These are phyloP conservation scores for Ctenomys sociabilis DNA, from an alignment of 2,113 vertebrate genomes.

Conservation along the genomic window DNA sequence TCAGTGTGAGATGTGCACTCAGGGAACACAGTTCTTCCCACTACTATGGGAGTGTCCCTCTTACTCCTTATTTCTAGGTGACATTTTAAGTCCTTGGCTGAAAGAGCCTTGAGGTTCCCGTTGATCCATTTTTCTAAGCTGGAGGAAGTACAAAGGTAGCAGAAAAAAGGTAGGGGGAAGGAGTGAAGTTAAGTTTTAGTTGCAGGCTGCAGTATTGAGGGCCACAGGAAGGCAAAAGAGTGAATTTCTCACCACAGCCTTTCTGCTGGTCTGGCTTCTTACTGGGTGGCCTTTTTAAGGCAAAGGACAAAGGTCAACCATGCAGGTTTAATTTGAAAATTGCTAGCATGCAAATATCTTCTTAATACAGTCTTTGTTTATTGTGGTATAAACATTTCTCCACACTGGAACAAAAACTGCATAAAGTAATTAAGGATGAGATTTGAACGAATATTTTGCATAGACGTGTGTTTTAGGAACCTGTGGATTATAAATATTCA, in stretches of 20 bases:
- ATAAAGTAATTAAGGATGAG: constrained; percentile 31
- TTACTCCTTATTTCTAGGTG: neutral
- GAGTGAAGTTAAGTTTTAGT: neutral
- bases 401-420: constrained; percentile 40
- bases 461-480: constrained; percentile 25
- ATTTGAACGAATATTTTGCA: constrained; percentile 50
- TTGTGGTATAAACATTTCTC: constrained; percentile 40
- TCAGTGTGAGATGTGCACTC: neutral
- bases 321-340: constrained; percentile 71
- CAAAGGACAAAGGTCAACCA: constrained; percentile 44
- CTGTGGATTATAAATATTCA: neutral
- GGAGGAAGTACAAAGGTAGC: neutral
- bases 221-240: neutral
- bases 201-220: neutral
- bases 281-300: constrained; percentile 62
- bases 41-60: neutral
- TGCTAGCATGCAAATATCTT: constrained; percentile 57
- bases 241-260: neutral
- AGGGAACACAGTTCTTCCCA: neutral
- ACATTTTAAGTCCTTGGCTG: neutral
- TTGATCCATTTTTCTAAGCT: neutral
- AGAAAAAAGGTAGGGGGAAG: neutral
- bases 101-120: neutral
- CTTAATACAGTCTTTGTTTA: constrained; percentile 49
- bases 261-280: constrained; percentile 19